Conservation (phyloP, 2,888 invertebrate species). For the Drosophila kambysellisi region DNA sequence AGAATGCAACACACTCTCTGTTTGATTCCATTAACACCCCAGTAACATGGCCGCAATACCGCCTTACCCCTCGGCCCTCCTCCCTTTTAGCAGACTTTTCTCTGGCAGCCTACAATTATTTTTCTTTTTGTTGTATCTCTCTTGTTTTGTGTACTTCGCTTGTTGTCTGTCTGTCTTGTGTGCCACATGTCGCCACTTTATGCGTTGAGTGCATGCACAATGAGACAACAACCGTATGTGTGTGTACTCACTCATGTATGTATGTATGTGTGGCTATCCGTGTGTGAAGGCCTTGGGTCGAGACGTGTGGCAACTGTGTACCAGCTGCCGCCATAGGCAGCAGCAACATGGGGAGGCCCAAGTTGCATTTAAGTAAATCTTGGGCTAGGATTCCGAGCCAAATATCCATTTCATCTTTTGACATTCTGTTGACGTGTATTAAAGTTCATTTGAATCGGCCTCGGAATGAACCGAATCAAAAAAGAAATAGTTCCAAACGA, state of each 20-base stretch:
- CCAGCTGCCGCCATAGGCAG: conserved; percentile 42
- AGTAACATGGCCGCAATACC: conserved; percentile 36
- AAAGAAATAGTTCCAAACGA: too few species aligned
- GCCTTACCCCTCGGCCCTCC: neutral
- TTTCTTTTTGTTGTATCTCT: conserved; percentile 13
- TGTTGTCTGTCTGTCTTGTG: conserved; percentile 48
- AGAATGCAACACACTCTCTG: conserved; percentile 61
- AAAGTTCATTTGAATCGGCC: neutral
- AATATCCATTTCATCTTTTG: neutral
- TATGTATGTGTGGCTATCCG: neutral
- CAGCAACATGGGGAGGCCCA: conserved; percentile 26
- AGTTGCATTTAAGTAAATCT: conserved; percentile 12
- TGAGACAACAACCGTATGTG: conserved; percentile 53
- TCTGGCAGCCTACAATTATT: neutral
- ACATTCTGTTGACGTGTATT: neutral
- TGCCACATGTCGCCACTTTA: conserved; percentile 78
- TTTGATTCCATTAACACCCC: conserved; percentile 66
- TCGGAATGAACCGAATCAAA: neutral
- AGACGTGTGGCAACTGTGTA: conserved; percentile 28
- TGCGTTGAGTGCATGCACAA: conserved; percentile 76
- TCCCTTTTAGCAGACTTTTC: neutral
- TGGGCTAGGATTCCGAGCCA: neutral
- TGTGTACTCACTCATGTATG: conserved; percentile 1
- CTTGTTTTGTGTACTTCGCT: conserved; percentile 18
- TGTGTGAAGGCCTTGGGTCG: conserved; percentile 9